These are phyloP conservation scores for Leuctra nigra DNA, from an alignment of 2,888 invertebrate genomes.

Conservation along the genomic window DNA sequence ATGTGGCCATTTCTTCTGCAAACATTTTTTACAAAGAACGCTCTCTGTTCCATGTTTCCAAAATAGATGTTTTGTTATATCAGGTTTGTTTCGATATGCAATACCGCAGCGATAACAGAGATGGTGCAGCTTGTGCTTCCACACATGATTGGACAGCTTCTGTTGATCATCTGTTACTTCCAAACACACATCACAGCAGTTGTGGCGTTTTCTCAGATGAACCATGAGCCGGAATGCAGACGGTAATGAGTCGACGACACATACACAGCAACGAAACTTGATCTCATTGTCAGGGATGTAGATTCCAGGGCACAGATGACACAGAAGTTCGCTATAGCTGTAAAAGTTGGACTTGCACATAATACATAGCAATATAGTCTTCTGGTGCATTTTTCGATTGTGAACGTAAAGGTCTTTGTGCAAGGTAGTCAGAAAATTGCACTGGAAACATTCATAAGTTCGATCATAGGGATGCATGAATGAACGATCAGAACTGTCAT, in stretches of 20 bases:
- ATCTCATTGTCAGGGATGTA: slow-evolving; percentile 55
- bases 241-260: slow-evolving; percentile 67
- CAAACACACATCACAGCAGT: slow-evolving; percentile 80
- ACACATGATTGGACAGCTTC: slow-evolving; percentile 76
- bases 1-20: slow-evolving; percentile 88
- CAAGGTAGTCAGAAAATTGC: slow-evolving; percentile 66
- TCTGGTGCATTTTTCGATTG: slow-evolving; percentile 80
- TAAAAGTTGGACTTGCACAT: slow-evolving; percentile 86
- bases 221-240: slow-evolving; percentile 85
- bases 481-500: slow-evolving; percentile 54
- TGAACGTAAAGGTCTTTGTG: slow-evolving; percentile 83
- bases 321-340: slow-evolving; percentile 79
- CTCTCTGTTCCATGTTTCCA: slow-evolving; percentile 93
- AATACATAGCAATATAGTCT: slow-evolving; percentile 71
- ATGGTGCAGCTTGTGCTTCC: slow-evolving; percentile 85
- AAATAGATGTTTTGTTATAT: slow-evolving; percentile 82
- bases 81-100: slow-evolving; percentile 79
- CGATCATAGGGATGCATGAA: slow-evolving; percentile 54
- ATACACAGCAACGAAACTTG: slow-evolving; percentile 75
- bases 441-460: slow-evolving; percentile 80
- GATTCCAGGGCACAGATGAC: slow-evolving; percentile 78
- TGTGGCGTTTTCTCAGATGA: slow-evolving; percentile 75
- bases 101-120: slow-evolving; percentile 82
- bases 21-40: slow-evolving; percentile 73
- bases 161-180: slow-evolving; percentile 74